Percentiles rank a stretch among this genome's conserved stretches.
Evolutionary conservation across 2,797 vertebrate species (phyloP).

Genomic region (Ceryle rudis): DNA sequence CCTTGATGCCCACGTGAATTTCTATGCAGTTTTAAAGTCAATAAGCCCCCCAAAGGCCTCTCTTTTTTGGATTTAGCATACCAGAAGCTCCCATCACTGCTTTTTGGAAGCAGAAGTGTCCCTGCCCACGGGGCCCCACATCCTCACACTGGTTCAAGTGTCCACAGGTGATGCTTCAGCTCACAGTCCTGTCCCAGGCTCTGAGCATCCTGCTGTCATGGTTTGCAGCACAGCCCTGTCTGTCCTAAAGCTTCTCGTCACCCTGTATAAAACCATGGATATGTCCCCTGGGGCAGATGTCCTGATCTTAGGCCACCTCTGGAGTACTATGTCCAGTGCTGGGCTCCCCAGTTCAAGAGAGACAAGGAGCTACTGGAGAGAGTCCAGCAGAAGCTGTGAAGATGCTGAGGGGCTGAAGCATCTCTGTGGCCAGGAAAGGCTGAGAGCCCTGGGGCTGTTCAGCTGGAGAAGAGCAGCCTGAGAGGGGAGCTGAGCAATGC

Average conservation of each 20-base stretch:
- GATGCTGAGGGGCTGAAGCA: background rate
- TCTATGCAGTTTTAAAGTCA: background rate
- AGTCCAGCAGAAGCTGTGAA: background rate
- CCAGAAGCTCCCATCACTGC: background rate
- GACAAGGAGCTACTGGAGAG: background rate
- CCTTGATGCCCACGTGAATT: background rate
- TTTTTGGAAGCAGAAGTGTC: background rate
- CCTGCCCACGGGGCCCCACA: accelerated
- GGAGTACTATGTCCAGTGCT: background rate
- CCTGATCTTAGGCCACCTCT: background rate
- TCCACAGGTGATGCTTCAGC: background rate
- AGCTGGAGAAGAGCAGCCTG: background rate
- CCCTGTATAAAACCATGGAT: background rate
- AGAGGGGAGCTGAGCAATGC: background rate
- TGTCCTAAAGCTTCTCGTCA: background rate
- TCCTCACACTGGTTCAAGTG: accelerated
- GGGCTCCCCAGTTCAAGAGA: background rate
- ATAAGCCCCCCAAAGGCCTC: background rate
- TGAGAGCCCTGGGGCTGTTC: background rate
- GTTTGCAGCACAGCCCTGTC: background rate
- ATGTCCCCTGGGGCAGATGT: background rate
- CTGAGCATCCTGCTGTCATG: accelerated
- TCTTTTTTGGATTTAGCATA: background rate
- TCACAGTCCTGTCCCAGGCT: background rate
- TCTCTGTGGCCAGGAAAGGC: background rate